Evolutionary conservation across 2,888 invertebrate genomes (phyloP).

Genomic region (Nephrotoma guestfalica): DNA sequence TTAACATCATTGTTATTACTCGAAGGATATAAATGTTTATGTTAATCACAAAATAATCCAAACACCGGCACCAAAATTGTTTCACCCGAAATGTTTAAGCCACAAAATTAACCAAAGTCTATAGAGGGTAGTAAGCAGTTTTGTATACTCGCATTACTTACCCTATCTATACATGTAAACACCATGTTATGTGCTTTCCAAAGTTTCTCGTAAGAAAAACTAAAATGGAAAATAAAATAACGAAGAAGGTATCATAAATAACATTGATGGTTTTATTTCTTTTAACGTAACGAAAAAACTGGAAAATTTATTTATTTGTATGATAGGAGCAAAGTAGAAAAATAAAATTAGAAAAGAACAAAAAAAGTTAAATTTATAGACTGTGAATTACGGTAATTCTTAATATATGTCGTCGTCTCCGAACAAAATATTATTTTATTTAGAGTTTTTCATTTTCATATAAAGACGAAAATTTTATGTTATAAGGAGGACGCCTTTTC

Average conservation of each 20-base stretch:
- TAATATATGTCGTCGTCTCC: constrained; percentile 5
- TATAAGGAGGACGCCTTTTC: neutral
- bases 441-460: neutral
- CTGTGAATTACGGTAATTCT: constrained; percentile 6
- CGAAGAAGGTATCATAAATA: constrained; percentile 1
- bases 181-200: neutral
- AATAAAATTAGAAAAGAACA: neutral
- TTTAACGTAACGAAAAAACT: neutral
- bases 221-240: neutral
- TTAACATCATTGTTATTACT: neutral
- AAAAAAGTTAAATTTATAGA: constrained; percentile 2
- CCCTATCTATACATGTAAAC: neutral
- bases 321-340: neutral
- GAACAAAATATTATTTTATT: neutral
- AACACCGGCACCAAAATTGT: neutral
- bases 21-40: neutral
- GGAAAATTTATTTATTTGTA: neutral
- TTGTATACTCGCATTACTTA: neutral
- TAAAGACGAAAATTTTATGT: neutral
- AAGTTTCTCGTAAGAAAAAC: neutral
- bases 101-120: neutral
- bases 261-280: constrained; percentile 5
- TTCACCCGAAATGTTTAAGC: neutral
- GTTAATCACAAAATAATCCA: neutral
- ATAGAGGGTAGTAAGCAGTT: neutral